phyloP scores from a whole-genome alignment of 2,888 invertebrate genomes.

The Sialis lutaria region DNA sequence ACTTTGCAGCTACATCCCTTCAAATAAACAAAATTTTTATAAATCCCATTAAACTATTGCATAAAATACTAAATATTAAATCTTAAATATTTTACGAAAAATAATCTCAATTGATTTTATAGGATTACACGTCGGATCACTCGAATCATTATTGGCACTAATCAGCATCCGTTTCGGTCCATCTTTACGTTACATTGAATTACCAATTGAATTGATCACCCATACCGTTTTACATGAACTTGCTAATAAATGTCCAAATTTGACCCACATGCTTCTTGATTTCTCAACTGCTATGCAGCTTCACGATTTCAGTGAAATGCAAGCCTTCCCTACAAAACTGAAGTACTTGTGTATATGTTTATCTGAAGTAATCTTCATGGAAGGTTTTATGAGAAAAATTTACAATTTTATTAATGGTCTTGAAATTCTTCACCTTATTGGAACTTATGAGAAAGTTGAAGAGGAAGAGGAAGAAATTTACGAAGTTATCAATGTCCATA shows the following conservation, averaged over 20 bases:
- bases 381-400: slow-evolving; percentile 98
- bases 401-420: slow-evolving; percentile 98
- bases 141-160: slow-evolving; percentile 73
- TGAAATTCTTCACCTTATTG: slow-evolving; percentile 92
- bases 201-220: slow-evolving; percentile 91
- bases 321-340: slow-evolving; percentile 94
- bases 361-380: slow-evolving; percentile 99
- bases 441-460: slow-evolving; percentile 93
- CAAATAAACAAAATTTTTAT: too few relatives aligned
- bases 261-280: slow-evolving; percentile 91
- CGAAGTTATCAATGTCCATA: slow-evolving; percentile 97
- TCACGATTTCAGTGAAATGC: slow-evolving; percentile 98
- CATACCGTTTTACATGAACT: slow-evolving; percentile 93
- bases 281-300: slow-evolving; percentile 99
- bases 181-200: slow-evolving; percentile 74
- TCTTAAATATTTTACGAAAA: too few relatives aligned
- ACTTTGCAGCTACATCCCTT: too few relatives aligned
- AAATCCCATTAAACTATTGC: too few relatives aligned
- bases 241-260: slow-evolving; percentile 87
- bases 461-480: slow-evolving; percentile 99
- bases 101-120: too few relatives aligned
- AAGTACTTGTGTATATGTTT: slow-evolving; percentile 91
- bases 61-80: too few relatives aligned
- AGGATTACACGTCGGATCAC: slow-evolving; percentile 62
- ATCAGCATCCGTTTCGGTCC: slow-evolving; percentile 80